These are phyloP conservation scores for Drosophila seguyi DNA, from an alignment of 1,140 invertebrate genomes.

Conservation along the genomic window DNA sequence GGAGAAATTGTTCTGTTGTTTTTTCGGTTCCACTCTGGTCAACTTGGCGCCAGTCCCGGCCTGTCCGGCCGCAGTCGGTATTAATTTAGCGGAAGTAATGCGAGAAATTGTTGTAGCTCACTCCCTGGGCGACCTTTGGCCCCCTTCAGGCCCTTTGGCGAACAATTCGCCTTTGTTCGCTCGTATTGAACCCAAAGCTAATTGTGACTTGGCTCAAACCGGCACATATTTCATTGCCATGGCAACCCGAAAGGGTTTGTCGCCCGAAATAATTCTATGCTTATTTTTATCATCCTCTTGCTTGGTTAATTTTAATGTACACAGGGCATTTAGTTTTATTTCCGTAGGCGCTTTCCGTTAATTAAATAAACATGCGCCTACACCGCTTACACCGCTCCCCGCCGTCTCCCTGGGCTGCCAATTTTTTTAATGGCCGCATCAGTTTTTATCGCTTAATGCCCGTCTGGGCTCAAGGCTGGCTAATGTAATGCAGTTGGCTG, in stretches of 20 bases:
- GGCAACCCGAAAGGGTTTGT: conserved; percentile 53
- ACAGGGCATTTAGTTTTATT: conserved; percentile 70
- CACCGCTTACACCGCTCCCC: no score
- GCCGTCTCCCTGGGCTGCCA: conserved; percentile 8
- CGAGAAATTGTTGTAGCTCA: conserved; percentile 76
- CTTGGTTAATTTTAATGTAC: conserved; percentile 74
- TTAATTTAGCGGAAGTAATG: conserved; percentile 85
- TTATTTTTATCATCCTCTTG: conserved; percentile 72
- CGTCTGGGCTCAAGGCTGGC: conserved; percentile 13
- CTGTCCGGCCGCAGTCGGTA: conserved; percentile 77
- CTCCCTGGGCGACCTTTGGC: conserved; percentile 14
- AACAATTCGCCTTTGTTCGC: conserved; percentile 45
- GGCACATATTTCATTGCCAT: conserved; percentile 48
- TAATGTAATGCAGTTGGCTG: conserved; percentile 52
- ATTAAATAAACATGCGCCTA: conserved; percentile 70
- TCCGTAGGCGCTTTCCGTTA: conserved; percentile 54
- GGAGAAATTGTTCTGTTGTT: conserved; percentile 38
- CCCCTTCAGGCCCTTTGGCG: neutral
- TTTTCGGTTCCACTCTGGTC: conserved; percentile 37
- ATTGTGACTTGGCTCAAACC: conserved; percentile 52
- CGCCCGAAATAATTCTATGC: conserved; percentile 36
- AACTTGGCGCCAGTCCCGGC: conserved; percentile 58
- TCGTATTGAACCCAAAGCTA: conserved; percentile 56
- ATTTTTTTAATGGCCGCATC: conserved; percentile 67
- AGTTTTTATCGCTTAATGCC: conserved; percentile 73